Percentiles rank a stretch among this genome's conserved stretches.
Evolutionary conservation across 2,113 vertebrate genomes (phyloP).

Genomic region (Eudorcas thomsonii): DNA sequence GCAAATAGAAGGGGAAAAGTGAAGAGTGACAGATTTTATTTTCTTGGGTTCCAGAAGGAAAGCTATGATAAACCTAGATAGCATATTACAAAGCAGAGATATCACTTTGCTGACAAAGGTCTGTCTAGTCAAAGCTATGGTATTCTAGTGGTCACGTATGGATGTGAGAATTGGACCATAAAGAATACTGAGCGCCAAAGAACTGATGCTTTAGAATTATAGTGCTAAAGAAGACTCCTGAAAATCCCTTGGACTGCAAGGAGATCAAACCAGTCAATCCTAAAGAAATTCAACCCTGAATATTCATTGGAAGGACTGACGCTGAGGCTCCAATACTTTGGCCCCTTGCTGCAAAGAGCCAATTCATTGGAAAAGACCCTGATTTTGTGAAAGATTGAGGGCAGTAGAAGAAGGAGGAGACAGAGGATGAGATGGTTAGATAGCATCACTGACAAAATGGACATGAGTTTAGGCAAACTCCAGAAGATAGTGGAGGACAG

Average conservation of each 20-base stretch:
- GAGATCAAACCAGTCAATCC: not conserved
- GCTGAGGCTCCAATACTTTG: not conserved
- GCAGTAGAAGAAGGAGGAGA: not conserved
- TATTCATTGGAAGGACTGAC: not conserved
- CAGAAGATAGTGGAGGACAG: not conserved
- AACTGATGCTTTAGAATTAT: not conserved
- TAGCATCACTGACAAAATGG: not conserved
- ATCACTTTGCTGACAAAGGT: not conserved
- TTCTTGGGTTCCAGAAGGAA: not conserved
- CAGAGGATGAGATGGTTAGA: not conserved
- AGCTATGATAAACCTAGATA: not conserved
- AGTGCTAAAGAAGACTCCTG: not conserved
- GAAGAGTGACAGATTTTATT: not conserved
- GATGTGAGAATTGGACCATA: not conserved
- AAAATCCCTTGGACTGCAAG: not conserved
- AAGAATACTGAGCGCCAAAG: not conserved
- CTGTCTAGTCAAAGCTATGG: not conserved
- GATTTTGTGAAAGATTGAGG: not conserved
- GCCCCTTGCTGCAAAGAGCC: not conserved
- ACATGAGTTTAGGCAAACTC: not conserved
- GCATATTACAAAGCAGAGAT: not conserved
- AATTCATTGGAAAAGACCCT: not conserved
- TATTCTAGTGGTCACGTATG: not conserved
- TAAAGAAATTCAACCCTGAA: not conserved
- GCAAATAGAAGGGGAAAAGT: not conserved